Conservation (phyloP, 37 sponge, comb jelly and placozoan genomes). For the Haliclona indistincta region DNA sequence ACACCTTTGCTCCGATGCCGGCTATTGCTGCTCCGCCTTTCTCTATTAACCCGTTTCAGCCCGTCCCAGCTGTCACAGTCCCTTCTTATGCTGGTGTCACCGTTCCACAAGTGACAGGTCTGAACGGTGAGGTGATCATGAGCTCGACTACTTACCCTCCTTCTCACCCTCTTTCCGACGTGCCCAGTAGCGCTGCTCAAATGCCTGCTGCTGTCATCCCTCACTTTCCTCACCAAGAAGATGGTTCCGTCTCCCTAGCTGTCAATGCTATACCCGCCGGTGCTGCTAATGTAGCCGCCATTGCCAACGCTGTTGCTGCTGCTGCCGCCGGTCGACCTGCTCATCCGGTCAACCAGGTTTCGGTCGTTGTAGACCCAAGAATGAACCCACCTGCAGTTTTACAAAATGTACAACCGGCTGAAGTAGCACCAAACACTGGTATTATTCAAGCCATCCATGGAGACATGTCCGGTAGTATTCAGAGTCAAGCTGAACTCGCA, state of each 20-base stretch:
- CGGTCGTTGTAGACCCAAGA: slow-evolving; percentile 4
- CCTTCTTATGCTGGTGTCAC: slow-evolving; percentile 41
- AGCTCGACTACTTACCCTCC: not conserved
- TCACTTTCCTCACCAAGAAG: no score
- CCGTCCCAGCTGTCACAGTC: slow-evolving; percentile 16
- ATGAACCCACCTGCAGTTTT: no score
- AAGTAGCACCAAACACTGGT: not conserved
- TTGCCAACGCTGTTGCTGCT: not conserved
- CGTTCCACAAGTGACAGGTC: slow-evolving; percentile 39
- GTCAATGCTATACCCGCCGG: not conserved
- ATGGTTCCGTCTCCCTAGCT: not conserved
- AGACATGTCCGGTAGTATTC: not conserved
- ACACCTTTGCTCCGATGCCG: slow-evolving; percentile 74
- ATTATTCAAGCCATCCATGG: not conserved
- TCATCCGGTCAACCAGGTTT: not conserved
- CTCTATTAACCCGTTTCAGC: slow-evolving; percentile 44
- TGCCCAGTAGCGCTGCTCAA: not conserved
- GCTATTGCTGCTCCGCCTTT: slow-evolving; percentile 34
- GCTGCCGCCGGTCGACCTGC: not conserved
- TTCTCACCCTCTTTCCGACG: no score
- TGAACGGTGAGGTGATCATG: not conserved
- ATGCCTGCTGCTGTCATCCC: no score
- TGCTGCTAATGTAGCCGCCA: not conserved
- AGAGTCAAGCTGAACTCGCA: not conserved
- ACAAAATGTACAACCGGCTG: no score